phyloP scores from a whole-genome alignment of 2,113 vertebrate genomes.

The Mustela nigripes region DNA sequence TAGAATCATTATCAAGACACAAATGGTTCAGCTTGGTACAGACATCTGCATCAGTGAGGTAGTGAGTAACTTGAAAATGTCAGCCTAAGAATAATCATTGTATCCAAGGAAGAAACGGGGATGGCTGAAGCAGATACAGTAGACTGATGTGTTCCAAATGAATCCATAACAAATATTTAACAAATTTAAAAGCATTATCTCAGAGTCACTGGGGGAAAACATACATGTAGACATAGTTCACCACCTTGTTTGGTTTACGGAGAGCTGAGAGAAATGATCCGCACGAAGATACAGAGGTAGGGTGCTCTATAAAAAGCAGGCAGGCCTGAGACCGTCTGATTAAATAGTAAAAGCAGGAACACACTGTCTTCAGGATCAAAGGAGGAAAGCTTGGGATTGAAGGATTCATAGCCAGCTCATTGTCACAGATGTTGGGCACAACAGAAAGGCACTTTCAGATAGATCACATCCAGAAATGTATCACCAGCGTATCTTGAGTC shows the following conservation, averaged over 20 bases:
- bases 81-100: not conserved
- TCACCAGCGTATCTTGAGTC: not conserved
- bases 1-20: not conserved
- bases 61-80: constrained; percentile 12
- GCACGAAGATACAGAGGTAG: not conserved
- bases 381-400: not conserved
- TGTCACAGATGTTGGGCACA: not conserved
- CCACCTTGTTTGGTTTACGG: not conserved
- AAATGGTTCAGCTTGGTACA: not conserved
- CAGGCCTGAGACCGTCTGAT: not conserved
- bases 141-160: not conserved
- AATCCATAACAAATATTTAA: not conserved
- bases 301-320: not conserved
- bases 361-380: not conserved
- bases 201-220: not conserved
- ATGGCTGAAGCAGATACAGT: not conserved
- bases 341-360: not conserved
- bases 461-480: not conserved
- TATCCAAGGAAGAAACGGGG: not conserved
- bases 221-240: not conserved
- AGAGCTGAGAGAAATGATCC: not conserved
- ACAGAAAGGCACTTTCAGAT: not conserved
- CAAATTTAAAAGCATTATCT: not conserved
- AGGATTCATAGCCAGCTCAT: not conserved
- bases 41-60: not conserved